Percentiles rank a stretch among this genome's conserved stretches.
These are phyloP conservation scores for Polydrusus cervinus DNA, from an alignment of 2,888 invertebrate species.

Conservation along the genomic window DNA sequence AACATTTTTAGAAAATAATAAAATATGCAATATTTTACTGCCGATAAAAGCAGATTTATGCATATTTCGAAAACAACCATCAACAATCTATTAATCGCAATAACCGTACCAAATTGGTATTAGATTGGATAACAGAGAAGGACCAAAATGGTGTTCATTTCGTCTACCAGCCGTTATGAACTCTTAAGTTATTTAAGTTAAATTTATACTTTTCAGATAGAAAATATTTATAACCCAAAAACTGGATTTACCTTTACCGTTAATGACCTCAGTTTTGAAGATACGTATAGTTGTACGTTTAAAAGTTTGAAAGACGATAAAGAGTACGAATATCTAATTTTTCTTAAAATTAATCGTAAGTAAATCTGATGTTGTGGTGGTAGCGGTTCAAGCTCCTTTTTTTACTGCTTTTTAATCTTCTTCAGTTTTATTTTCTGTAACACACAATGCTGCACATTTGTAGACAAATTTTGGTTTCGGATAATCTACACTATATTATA, in stretches of 20 bases:
- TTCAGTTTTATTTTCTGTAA: slow-evolving; percentile 20
- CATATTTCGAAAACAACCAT: no score
- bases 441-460: background rate
- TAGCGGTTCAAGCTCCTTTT: background rate
- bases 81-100: no score
- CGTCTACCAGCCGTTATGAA: no score
- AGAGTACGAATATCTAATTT: slow-evolving; percentile 26
- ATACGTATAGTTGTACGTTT: slow-evolving; percentile 64
- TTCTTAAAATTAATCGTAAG: slow-evolving; percentile 58
- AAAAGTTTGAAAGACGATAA: slow-evolving; percentile 32
- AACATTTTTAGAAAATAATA: no score
- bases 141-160: no score
- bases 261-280: slow-evolving; percentile 63
- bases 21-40: no score
- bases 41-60: no score
- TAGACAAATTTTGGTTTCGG: background rate
- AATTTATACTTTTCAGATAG: slow-evolving; percentile 63
- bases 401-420: slow-evolving; percentile 43
- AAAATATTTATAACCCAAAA: slow-evolving; percentile 70
- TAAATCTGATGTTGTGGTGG: slow-evolving; percentile 51
- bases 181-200: background rate
- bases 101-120: no score
- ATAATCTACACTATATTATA: no score
- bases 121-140: no score
- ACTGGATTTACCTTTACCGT: slow-evolving; percentile 70